Evolutionary conservation across 2,888 invertebrate species (phyloP).

Genomic region (Hoplodrina ambigua): DNA sequence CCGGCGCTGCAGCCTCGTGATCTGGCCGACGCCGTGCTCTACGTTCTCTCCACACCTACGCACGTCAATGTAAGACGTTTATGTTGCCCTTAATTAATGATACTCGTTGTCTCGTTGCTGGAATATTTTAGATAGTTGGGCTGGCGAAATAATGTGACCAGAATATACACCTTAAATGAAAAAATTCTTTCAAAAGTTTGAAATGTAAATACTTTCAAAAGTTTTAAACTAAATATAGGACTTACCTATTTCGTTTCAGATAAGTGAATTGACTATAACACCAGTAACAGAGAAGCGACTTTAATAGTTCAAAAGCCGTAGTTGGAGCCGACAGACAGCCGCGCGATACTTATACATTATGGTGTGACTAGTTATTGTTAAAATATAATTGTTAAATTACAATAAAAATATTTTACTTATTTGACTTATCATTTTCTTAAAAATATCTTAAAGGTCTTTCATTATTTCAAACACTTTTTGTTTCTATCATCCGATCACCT

Average conservation of each 20-base stretch:
- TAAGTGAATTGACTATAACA: conserved; percentile 37
- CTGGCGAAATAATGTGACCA: neutral
- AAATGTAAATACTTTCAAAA: too few species aligned
- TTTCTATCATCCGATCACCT: too few species aligned
- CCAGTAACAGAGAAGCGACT: conserved; percentile 37
- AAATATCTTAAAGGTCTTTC: neutral
- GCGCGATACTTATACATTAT: too few species aligned
- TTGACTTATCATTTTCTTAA: too few species aligned
- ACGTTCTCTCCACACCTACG: conserved; percentile 87
- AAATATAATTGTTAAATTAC: too few species aligned
- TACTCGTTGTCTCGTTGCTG: neutral
- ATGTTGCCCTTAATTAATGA: neutral
- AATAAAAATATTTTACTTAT: too few species aligned
- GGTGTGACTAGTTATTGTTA: too few species aligned
- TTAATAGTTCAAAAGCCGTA: neutral
- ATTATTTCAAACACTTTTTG: neutral
- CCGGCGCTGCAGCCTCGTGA: conserved; percentile 88
- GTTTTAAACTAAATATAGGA: neutral
- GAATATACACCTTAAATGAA: too few species aligned
- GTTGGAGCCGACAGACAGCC: neutral
- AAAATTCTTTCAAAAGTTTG: too few species aligned
- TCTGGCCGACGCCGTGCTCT: conserved; percentile 91
- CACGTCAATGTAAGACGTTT: conserved; percentile 33
- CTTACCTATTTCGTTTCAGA: conserved; percentile 21
- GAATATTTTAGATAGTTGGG: neutral